A percentile compares a stretch with the other conserved stretches of the same genome.
Conservation (phyloP, 2,113 vertebrate genomes). For the Mus musculus region DNA sequence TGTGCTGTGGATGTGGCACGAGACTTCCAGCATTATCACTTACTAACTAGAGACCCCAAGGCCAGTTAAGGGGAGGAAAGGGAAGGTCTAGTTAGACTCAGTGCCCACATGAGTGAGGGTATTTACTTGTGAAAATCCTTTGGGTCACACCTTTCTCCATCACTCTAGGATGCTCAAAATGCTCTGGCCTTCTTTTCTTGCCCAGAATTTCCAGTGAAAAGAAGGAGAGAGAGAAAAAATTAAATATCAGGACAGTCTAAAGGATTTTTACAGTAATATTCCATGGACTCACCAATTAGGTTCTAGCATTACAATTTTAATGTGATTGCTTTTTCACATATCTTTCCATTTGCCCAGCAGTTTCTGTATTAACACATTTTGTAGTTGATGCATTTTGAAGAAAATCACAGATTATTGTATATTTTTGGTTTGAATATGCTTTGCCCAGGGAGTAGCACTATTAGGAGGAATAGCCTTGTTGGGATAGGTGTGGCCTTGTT, state of each 20-base stretch:
- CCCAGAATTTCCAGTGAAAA: not conserved
- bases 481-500: too few relatives aligned
- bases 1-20: not conserved
- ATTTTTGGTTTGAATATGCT: not conserved
- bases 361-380: not conserved
- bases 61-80: not conserved
- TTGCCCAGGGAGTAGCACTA: too few relatives aligned
- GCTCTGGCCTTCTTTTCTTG: not conserved
- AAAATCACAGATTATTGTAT: not conserved
- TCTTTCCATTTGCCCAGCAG: not conserved
- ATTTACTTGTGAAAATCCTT: not conserved
- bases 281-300: not conserved
- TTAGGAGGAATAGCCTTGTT: too few relatives aligned
- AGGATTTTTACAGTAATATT: conserved; percentile 22
- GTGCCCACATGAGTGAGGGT: not conserved
- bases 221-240: not conserved
- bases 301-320: conserved; percentile 40
- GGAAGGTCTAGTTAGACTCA: not conserved
- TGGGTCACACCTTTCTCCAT: not conserved
- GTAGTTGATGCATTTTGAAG: conserved; percentile 27
- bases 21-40: not conserved
- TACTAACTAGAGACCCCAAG: not conserved
- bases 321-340: not conserved
- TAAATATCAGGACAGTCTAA: conserved; percentile 6
- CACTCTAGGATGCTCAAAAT: not conserved